phyloP scores from a whole-genome alignment of 2,888 invertebrate genomes.

The Ochropleura leucogaster region DNA sequence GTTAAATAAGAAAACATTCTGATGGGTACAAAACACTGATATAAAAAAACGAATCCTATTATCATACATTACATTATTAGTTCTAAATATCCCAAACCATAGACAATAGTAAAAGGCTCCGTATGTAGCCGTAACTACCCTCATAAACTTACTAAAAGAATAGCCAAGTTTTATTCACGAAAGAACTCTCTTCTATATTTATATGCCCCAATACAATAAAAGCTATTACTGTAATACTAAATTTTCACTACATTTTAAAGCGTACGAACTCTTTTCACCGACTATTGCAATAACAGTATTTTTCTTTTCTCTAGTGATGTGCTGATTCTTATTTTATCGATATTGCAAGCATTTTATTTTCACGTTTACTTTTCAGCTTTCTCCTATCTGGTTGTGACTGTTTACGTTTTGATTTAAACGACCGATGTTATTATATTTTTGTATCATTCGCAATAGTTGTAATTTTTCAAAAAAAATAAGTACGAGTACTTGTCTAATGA shows the following conservation, averaged over 20 bases:
- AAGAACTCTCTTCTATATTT: constrained; percentile 56
- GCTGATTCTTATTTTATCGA: constrained; percentile 39
- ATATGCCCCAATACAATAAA: constrained; percentile 63
- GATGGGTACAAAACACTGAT: background rate
- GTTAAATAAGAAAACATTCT: too few species aligned
- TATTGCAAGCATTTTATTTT: background rate
- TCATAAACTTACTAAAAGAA: constrained; percentile 56
- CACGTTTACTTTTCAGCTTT: background rate
- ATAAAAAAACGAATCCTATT: constrained; percentile 3
- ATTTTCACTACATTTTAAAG: constrained; percentile 69
- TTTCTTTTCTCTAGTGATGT: constrained; percentile 58
- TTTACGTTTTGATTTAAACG: background rate
- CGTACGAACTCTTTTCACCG: constrained; percentile 67
- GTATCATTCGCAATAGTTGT: background rate
- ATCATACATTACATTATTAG: constrained; percentile 38
- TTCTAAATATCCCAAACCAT: constrained; percentile 25
- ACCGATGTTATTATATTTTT: too few species aligned
- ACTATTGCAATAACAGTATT: constrained; percentile 66
- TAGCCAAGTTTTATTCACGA: constrained; percentile 54
- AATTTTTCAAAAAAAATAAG: background rate
- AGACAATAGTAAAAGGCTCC: constrained; percentile 34
- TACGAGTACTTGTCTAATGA: background rate
- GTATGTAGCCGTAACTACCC: constrained; percentile 30
- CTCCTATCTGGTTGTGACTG: background rate
- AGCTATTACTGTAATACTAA: constrained; percentile 65